Evolutionary conservation across 2,113 vertebrate species (phyloP).

Genomic region (Pterocles gutturalis): DNA sequence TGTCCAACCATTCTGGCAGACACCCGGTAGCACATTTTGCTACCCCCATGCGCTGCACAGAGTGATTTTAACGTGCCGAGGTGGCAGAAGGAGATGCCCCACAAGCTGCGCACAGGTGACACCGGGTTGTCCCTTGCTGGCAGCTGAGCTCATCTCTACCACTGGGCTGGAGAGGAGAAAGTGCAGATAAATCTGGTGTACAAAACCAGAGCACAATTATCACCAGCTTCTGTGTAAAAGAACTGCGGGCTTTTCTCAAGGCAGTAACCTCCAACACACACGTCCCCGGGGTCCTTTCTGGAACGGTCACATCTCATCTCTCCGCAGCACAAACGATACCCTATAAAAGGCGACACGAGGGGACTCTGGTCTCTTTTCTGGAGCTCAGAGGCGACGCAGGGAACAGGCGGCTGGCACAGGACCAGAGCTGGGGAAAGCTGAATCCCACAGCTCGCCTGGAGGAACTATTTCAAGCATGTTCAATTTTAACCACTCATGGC

Average conservation of each 20-base stretch:
- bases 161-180: background rate
- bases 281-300: accelerated
- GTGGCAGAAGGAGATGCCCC: background rate
- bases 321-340: background rate
- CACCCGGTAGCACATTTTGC: background rate
- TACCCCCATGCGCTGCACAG: accelerated
- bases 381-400: background rate
- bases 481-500: slow-evolving; percentile 53
- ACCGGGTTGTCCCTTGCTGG: background rate
- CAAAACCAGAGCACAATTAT: background rate
- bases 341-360: background rate
- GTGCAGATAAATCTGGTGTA: background rate
- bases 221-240: background rate
- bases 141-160: background rate
- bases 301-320: background rate
- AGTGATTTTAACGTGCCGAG: background rate
- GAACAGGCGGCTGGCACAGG: slow-evolving; percentile 10
- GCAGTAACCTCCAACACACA: background rate
- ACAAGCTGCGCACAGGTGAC: background rate
- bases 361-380: background rate
- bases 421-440: background rate
- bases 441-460: background rate
- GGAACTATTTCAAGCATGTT: slow-evolving; percentile 45
- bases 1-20: accelerated
- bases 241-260: background rate